phyloP scores from a whole-genome alignment of 2,888 invertebrate species.

The Drosophila meridionalis region DNA sequence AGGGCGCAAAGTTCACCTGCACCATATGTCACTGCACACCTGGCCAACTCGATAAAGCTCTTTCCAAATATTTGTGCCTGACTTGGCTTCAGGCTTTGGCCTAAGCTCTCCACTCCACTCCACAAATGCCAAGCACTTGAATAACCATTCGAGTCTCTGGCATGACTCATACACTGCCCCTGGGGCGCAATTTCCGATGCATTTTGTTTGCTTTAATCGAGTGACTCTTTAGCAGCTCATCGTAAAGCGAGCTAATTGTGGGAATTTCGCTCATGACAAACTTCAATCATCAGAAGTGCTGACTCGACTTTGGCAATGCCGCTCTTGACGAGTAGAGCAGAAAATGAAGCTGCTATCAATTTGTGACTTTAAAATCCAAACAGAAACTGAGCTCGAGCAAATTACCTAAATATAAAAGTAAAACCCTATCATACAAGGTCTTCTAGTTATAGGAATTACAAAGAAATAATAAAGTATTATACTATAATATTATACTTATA shows the following conservation, averaged over 20 bases:
- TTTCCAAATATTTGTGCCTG: slow-evolving; percentile 13
- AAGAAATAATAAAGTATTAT: not conserved
- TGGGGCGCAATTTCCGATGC: not conserved
- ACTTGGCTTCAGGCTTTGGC: not conserved
- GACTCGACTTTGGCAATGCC: not conserved
- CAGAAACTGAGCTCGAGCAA: not conserved
- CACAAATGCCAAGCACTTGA: not conserved
- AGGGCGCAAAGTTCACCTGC: slow-evolving; percentile 52
- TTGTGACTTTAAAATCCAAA: not conserved
- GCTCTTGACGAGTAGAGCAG: slow-evolving; percentile 8
- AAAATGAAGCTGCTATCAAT: slow-evolving; percentile 11
- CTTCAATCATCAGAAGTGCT: slow-evolving; percentile 13
- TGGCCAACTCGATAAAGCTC: slow-evolving; percentile 39
- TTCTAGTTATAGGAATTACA: not conserved
- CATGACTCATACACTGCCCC: slow-evolving; percentile 57
- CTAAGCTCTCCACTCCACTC: not conserved
- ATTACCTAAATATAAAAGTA: not conserved
- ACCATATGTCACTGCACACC: slow-evolving; percentile 49
- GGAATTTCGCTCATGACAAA: slow-evolving; percentile 9
- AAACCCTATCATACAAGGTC: not conserved
- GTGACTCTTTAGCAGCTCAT: slow-evolving; percentile 17
- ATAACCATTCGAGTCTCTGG: not conserved
- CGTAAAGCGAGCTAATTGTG: slow-evolving; percentile 9
- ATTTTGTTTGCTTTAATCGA: slow-evolving; percentile 49
- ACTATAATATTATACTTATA: not conserved